A percentile compares a stretch with the other conserved stretches of the same genome.
phyloP scores from a whole-genome alignment of 2,797 vertebrate species.

The Cyclopterus lumpus region DNA sequence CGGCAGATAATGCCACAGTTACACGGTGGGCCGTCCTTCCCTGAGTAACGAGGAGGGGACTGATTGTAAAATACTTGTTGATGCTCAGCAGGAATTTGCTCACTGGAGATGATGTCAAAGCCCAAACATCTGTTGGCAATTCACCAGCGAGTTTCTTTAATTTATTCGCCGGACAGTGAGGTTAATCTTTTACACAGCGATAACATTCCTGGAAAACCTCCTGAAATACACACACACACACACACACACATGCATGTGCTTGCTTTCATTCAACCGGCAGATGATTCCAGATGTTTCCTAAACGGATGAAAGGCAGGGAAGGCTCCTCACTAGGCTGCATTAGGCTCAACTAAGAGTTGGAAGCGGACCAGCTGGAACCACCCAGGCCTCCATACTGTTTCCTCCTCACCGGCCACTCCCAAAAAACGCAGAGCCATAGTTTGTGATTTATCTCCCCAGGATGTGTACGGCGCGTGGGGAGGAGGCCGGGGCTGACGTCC shows the following conservation, averaged over 20 bases:
- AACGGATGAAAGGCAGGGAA: constrained; percentile 81
- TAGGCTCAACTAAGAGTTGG: constrained; percentile 74
- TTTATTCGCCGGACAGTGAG: constrained; percentile 69
- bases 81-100: constrained; percentile 58
- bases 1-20: constrained; percentile 16
- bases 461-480: constrained; percentile 71
- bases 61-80: constrained; percentile 62
- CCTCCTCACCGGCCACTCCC: constrained; percentile 55
- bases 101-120: constrained; percentile 73
- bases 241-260: constrained; percentile 37
- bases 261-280: constrained; percentile 68
- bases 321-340: constrained; percentile 64
- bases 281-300: constrained; percentile 87
- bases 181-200: constrained; percentile 74
- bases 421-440: constrained; percentile 50
- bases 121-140: constrained; percentile 70
- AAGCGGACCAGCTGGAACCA: constrained; percentile 71
- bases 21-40: neutral
- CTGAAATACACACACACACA: constrained; percentile 52
- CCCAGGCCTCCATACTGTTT: constrained; percentile 64
- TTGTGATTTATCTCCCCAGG: constrained; percentile 77
- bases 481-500: constrained; percentile 59
- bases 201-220: constrained; percentile 73
- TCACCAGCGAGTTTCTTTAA: constrained; percentile 69
- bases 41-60: constrained; percentile 49